Percentiles rank a stretch among this genome's conserved stretches.
Evolutionary conservation across 2,888 invertebrate genomes (phyloP).

Genomic region (Spodoptera picta): DNA sequence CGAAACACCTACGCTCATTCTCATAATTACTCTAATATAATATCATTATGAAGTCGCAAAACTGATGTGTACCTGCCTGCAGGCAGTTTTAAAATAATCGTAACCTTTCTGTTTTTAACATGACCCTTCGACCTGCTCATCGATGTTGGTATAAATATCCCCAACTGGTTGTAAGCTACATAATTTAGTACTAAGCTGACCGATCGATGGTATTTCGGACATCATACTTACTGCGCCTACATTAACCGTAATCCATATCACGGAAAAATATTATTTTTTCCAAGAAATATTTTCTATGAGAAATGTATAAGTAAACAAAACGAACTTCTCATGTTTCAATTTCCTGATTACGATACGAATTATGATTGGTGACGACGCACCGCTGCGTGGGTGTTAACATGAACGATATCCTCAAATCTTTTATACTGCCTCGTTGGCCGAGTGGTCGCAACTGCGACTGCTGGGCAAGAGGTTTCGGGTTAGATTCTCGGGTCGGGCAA

Average conservation of each 20-base stretch:
- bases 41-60: slow-evolving; percentile 19
- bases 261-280: no score
- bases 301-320: slow-evolving; percentile 13
- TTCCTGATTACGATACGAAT: slow-evolving; percentile 36
- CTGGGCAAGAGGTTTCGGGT: no score
- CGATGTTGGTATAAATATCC: slow-evolving; percentile 75
- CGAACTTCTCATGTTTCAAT: slow-evolving; percentile 38
- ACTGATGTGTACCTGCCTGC: slow-evolving; percentile 32
- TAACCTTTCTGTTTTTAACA: slow-evolving; percentile 71
- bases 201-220: slow-evolving; percentile 75
- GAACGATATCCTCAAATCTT: slow-evolving; percentile 41
- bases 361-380: slow-evolving; percentile 25
- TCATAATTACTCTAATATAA: slow-evolving; percentile 25
- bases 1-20: slow-evolving; percentile 24
- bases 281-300: not conserved
- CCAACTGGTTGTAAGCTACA: slow-evolving; percentile 71
- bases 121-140: slow-evolving; percentile 65
- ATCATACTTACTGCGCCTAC: slow-evolving; percentile 34
- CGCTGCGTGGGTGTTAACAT: slow-evolving; percentile 28
- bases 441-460: no score
- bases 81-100: slow-evolving; percentile 59
- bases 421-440: no score
- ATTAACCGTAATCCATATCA: slow-evolving; percentile 21
- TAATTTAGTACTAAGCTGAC: slow-evolving; percentile 73
- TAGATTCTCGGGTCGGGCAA: no score